Conservation (phyloP, 2,113 vertebrate genomes). For the Noturus placidus region DNA sequence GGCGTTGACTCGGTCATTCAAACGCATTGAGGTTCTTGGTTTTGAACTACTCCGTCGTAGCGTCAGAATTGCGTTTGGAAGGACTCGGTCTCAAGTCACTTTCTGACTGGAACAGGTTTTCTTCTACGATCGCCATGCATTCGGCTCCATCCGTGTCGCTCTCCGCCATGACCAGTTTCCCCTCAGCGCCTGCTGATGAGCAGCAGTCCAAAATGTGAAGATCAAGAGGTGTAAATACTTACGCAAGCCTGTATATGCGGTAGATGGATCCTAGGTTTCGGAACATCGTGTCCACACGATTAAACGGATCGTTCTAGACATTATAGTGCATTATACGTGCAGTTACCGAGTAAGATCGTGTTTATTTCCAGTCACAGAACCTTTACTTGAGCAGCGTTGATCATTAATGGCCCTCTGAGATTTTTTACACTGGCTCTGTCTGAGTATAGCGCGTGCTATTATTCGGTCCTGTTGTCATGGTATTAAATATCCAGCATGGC, state of each 20-base stretch:
- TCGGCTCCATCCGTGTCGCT: background rate
- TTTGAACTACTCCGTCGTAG: background rate
- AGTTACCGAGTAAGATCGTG: background rate
- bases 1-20: background rate
- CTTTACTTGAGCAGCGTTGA: background rate
- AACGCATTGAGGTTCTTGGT: background rate
- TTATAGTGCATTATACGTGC: background rate
- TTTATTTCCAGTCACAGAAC: background rate
- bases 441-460: background rate
- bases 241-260: background rate
- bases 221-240: background rate
- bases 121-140: background rate
- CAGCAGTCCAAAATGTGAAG: background rate
- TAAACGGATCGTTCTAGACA: too few relatives aligned
- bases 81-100: background rate
- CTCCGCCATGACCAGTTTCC: background rate
- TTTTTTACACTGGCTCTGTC: background rate
- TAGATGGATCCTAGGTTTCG: background rate
- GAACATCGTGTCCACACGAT: background rate
- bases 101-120: background rate
- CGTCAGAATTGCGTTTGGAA: background rate
- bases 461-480: slow-evolving; percentile 18
- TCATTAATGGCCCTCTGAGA: background rate
- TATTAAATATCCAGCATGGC: slow-evolving; percentile 29
- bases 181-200: background rate